Evolutionary conservation across 2,113 vertebrate species (phyloP), one percentile per base, ranked within the genome.

Genomic region (Trichechus manatus): DNA sequence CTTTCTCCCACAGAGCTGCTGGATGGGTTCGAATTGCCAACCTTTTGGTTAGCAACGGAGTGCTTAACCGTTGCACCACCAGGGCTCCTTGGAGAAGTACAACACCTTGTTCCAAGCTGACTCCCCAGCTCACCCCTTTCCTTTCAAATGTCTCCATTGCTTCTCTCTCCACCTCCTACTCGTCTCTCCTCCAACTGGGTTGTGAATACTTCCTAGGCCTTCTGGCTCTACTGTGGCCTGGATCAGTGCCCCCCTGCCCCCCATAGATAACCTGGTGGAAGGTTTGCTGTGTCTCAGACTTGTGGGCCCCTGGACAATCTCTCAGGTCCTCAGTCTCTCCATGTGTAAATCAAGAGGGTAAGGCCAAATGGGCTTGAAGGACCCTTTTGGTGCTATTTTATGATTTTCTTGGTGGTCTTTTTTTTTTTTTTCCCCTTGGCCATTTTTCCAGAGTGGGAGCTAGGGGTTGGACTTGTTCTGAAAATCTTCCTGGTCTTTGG

Each of bases 151-250:
- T 27, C 64, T n/a, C 29, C 25, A 11, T 1, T 6, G 39, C 2
- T 14, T 5, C 0, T 0, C 0, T 68, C 42, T 42, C 25, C 0
- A 1, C 31, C 0, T 15, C 31, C 9, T 22, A 81, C 66, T 29
- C 29, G 39, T 33, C 47, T 6, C 50, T 44, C 3, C 53, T 23
- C 22, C 13, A 2, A n/a, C 27, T 50, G 9, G 36, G 47, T 56
- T 5, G 9, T 63, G 64, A 39, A 11, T 1, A 11, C 31, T 44
- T 47, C 53, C 27, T 0, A n/a, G 64, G 39, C 36, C 33, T 31
- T 23, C 39, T 10, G 0, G 0, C 0, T 50, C 42, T 31, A 27
- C 59, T 19, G 64, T 0, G 2, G 4, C 31, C 50, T 42, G 33
- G 25, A 7, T 50, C 47, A 59, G 61, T 6, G 15, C 20, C 72